Base-by-base conservation (phyloP, 1,140 invertebrate species). In the Cataglyphis hispanica region DNA sequence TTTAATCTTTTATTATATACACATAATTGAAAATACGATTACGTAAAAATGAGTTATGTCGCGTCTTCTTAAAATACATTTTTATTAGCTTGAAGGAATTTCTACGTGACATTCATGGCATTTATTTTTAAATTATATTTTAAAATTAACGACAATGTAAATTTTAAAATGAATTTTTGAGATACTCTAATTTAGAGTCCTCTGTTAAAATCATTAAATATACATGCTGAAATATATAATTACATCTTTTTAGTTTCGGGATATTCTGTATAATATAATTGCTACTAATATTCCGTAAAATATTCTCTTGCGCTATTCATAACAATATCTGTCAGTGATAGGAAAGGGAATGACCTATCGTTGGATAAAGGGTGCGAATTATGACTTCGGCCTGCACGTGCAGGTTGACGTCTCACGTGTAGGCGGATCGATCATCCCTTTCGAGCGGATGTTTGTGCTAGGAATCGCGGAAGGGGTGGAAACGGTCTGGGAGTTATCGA, bases 401-500 rank as follows among this genome's bases (percentile, higher is more conserved):
- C 27, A 11, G 8, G 19, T 7, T 50, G 69, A 34, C 40, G 3
- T 11, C 27, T 76, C 50, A 69, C 69, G 46, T 56, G 64, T 53
- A 46, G 27, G 43, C 25, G 19, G 72, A 56, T 69, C 31, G 58
- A 83, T 86, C 69, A 58, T 85, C 27, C n/a, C 63, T 58, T 31
- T 40, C 56, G 56, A 75, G 22, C 77, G 84, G 77, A 89, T 89
- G 84, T 89, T 89, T 89, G 85, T 78, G 66, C 63, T 67, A 67
- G 40, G 78, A 86, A 76, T 76, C 11, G 74, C 22, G 46, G 19
- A 78, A 66, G 66, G 76, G 34, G 58, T 40, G 63, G 56, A 88
- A 70, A 85, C 43, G 61, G 75, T 40, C 63, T 66, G 58, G 53
- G 7, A 67, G 76, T 37, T 88, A 81, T 81, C 84, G 75, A 88